phyloP scores from a whole-genome alignment of 2,797 vertebrate species.

The Scolopax rusticola region DNA sequence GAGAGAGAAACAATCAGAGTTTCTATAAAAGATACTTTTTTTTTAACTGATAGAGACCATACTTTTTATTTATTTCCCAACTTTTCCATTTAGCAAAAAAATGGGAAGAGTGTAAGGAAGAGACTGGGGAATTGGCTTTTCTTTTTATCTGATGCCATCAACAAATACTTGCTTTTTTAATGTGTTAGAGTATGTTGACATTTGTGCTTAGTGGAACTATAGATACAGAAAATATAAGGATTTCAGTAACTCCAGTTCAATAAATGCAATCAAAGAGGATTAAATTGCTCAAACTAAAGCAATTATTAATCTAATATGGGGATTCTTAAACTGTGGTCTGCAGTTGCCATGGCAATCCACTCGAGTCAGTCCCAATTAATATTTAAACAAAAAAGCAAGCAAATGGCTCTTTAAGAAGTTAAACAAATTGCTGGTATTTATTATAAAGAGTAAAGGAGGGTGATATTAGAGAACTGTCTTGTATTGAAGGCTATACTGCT shows the following conservation, averaged over 20 bases:
- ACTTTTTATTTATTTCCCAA: neutral
- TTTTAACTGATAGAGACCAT: neutral
- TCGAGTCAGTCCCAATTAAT: slow-evolving; percentile 2
- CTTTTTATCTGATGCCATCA: neutral
- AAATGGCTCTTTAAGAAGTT: neutral
- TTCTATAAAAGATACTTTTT: neutral
- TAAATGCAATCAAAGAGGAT: neutral
- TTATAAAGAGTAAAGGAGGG: neutral
- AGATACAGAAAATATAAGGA: neutral
- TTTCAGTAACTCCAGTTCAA: neutral
- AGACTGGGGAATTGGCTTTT: neutral
- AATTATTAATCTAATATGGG: neutral
- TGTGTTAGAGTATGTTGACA: neutral
- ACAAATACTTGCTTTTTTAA: neutral
- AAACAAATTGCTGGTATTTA: slow-evolving; percentile 6
- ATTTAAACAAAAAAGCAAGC: slow-evolving; percentile 59
- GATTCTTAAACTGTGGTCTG: slow-evolving; percentile 34
- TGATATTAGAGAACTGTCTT: neutral
- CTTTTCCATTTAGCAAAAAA: neutral
- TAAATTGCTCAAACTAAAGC: neutral
- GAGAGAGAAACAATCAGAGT: neutral
- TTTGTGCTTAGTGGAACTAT: neutral
- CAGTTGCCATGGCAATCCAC: slow-evolving; percentile 54
- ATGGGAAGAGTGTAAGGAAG: neutral
- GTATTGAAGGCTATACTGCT: neutral